Evolutionary conservation across 2,113 vertebrate species (phyloP), one percentile per base, ranked within the genome.

Genomic region (Bubo blakistoni): DNA sequence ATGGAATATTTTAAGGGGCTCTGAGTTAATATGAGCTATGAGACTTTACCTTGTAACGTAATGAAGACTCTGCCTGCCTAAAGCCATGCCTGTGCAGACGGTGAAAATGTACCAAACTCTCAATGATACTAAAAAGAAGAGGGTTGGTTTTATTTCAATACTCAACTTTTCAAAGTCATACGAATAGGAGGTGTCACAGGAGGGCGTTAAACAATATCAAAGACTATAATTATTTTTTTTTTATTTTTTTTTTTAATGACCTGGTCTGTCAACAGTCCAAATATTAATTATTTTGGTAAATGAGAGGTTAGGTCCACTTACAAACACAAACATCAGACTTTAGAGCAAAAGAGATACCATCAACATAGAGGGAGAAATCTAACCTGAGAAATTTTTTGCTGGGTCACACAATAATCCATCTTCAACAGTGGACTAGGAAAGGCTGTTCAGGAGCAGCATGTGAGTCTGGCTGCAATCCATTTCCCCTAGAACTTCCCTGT

Each of bases 141-240:
- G 9, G 6, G 4, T 55, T 8, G 5, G 6, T 29, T 96, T 87
- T 72, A 29, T 79, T 84, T 81, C 1, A 5, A 0, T 70, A 26
- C 16, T 69, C 19, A 46, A 4, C 11, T 85, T 79, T 47, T 54
- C 29, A 40, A 83, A 79, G 46, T 36, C 27, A 7, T 13, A 77
- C 52, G n/a, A 82, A 40, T 49, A 55, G 66, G 16, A 87, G 61
- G 7, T 36, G 40, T 85, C n/a, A 74, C n/a, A 67, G 20, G 62
- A 72, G 18, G 44, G 29, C 16, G 0, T 74, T 78, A 87, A 58
- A 73, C 14, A 59, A 10, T 61, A 44, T 59, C 2, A 61, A 80
- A 73, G 44, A 17, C 13, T 62, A 6, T 61, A 0, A 0, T 49
- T n/a, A n/a, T 3, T 71, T 9, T 16, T 5, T 27, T 11, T 18